Evolutionary conservation across 2,797 vertebrate species (phyloP), one percentile per base, ranked within the genome.

Genomic region (Microctenopoma lineatum): DNA sequence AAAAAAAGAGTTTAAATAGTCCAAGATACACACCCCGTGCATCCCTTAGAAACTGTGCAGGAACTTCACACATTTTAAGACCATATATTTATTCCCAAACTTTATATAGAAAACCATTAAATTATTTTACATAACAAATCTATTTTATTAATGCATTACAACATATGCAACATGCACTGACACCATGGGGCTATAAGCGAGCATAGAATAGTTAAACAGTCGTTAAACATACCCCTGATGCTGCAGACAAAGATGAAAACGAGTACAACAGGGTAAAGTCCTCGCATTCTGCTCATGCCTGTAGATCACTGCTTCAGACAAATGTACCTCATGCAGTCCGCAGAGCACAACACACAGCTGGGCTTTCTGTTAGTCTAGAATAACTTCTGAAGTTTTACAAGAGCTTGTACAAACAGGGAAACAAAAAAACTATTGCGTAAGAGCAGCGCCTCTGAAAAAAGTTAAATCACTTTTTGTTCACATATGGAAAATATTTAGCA

Each of bases 401-500:
- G 48, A 18, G 47, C 68, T 72, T 54, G 52, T 50, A 34, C 59
- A 25, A 57, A 60, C 36, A 25, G 56, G 48, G 60, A 63, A 77
- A 75, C 12, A 64, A 25, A 73, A 64, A 82, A 60, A 61, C 21
- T 73, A 59, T 86, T 92, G 84, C 71, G 75, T 66, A 92, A 92
- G 81, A 58, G 75, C 89, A 52, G 58, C 51, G 72, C 80, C 81
- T 80, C 80, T 80, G 58, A 73, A 87, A 84, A 85, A 75, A 69
- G 67, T 74, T 57, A 52, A 83, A 70, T 84, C 62, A 74, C 77
- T 80, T 80, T 84, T 83, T 74, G 62, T 75, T 75, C 87, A 70
- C 94, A 94, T 89, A 83, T 95, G 94, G 93, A 93, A 95, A 88
- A 87, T 83, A 94, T 94, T 93, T 92, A 68, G 60, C 75, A 80